Evolutionary conservation across 2,113 vertebrate genomes (phyloP).

Genomic region (Gallinago jamesoni): DNA sequence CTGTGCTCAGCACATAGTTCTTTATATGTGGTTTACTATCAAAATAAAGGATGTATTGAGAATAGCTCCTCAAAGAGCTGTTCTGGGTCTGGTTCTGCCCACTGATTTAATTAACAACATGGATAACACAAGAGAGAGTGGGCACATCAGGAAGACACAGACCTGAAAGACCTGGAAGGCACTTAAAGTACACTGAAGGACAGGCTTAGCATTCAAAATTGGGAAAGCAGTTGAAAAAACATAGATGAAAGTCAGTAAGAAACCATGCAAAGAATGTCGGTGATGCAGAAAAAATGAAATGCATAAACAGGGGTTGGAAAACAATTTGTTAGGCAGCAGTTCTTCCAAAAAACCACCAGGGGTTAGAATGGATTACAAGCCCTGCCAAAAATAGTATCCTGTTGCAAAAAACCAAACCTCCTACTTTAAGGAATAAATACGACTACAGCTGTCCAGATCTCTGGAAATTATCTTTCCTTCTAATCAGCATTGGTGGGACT

Average conservation of each 20-base stretch:
- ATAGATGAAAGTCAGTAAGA: not conserved
- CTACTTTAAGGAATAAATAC: not conserved
- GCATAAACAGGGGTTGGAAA: not conserved
- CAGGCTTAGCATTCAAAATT: conserved; percentile 4
- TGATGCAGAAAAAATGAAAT: conserved; percentile 3
- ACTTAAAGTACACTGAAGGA: not conserved
- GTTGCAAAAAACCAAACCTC: not conserved
- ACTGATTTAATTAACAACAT: not conserved
- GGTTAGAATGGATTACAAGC: not conserved
- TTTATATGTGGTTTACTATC: not conserved
- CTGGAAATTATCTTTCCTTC: not conserved
- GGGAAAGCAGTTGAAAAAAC: not conserved
- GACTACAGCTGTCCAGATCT: not conserved
- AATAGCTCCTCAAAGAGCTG: not conserved
- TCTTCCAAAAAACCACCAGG: not conserved
- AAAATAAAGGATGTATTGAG: not conserved
- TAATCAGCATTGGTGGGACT: not conserved
- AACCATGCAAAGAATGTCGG: not conserved
- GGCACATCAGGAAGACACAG: not conserved
- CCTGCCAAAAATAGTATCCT: not conserved
- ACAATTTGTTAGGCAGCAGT: not conserved
- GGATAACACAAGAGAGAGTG: not conserved
- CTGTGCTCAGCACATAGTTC: not conserved
- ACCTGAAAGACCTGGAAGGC: conserved; percentile 1
- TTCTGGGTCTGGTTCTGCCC: not conserved